phyloP scores from a whole-genome alignment of 2,797 vertebrate genomes.

The Aythya fuligula region DNA sequence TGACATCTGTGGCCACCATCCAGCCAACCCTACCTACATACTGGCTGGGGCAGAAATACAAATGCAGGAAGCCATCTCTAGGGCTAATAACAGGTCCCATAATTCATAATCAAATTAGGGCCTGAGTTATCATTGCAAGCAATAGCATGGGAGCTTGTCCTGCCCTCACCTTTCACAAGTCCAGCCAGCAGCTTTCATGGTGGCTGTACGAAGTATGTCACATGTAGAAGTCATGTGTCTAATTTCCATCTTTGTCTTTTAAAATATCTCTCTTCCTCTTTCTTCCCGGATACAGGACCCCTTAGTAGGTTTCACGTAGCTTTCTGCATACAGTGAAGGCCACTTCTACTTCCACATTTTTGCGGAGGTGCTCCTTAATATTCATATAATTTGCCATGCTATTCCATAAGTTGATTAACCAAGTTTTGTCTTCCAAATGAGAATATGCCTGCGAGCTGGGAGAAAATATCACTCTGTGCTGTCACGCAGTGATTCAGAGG shows the following conservation, averaged over 20 bases:
- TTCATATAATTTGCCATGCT: background rate
- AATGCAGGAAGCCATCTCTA: background rate
- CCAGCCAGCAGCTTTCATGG: background rate
- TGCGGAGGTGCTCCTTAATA: background rate
- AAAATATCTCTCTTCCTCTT: background rate
- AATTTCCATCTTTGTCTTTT: background rate
- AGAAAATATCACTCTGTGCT: background rate
- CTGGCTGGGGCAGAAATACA: background rate
- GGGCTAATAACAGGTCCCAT: background rate
- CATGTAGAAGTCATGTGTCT: background rate
- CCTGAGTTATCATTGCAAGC: background rate
- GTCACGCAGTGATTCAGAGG: background rate
- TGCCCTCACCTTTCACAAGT: fast-evolving
- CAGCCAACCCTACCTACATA: background rate
- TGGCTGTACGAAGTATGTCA: background rate
- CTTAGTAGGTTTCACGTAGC: background rate
- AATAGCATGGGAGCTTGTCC: background rate
- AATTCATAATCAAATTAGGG: background rate
- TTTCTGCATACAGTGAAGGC: background rate
- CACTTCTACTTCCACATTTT: background rate
- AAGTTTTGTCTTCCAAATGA: background rate
- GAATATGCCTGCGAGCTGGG: background rate
- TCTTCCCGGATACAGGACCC: background rate
- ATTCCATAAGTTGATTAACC: background rate
- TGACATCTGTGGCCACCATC: background rate